Evolutionary conservation across 2,113 vertebrate species (phyloP).

Genomic region (Pseudorasbora parva): DNA sequence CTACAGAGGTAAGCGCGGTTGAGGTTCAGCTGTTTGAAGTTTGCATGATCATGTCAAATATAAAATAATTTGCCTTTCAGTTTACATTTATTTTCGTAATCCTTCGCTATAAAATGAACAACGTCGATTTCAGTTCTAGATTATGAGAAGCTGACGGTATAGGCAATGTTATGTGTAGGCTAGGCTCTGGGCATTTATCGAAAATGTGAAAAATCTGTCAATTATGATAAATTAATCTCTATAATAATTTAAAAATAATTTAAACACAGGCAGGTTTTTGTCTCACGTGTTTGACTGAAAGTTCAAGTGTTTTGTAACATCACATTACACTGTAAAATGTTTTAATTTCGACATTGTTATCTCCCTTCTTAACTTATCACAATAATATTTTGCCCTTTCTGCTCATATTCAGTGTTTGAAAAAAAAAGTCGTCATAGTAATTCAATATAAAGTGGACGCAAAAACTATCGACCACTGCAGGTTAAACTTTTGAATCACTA

Average conservation of each 20-base stretch:
- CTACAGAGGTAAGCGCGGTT: background rate
- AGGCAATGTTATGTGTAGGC: background rate
- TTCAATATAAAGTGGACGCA: background rate
- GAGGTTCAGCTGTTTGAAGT: background rate
- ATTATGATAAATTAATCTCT: background rate
- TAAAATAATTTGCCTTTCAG: background rate
- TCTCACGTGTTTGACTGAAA: background rate
- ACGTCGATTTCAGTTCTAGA: background rate
- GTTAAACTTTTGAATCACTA: background rate
- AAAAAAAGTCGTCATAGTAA: background rate
- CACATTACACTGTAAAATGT: background rate
- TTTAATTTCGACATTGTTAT: background rate
- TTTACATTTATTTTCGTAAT: background rate
- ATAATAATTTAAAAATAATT: background rate
- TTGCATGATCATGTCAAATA: background rate
- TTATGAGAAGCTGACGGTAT: background rate
- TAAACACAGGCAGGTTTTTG: background rate
- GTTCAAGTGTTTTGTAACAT: background rate
- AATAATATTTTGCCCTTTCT: background rate
- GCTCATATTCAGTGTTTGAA: background rate
- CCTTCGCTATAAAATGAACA: background rate
- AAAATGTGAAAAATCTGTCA: background rate
- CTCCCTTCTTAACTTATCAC: background rate
- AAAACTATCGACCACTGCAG: background rate
- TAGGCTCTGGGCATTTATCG: background rate